phyloP scores from a whole-genome alignment of 30 jellyfish, hydroid and myxozoan genomes.

The Nemopilema nomurai region DNA sequence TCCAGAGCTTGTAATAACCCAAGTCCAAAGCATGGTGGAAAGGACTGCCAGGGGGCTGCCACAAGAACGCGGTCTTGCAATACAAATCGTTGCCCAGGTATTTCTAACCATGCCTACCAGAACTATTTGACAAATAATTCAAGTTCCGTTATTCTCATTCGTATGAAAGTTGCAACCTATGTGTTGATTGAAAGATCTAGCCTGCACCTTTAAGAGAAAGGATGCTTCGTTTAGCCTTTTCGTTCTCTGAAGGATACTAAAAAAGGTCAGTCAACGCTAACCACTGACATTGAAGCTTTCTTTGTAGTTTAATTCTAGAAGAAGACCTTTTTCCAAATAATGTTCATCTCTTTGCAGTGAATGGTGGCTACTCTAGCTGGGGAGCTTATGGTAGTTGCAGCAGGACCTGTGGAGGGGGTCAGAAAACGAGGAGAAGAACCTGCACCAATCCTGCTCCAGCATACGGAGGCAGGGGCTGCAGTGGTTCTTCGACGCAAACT shows the following conservation, averaged over 20 bases:
- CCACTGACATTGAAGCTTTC: not conserved
- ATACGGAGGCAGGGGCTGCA: conserved; percentile 52
- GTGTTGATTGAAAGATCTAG: no score
- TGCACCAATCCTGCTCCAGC: conserved; percentile 57
- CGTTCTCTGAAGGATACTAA: no score
- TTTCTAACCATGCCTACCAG: no score
- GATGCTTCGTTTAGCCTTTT: no score
- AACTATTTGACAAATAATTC: not conserved
- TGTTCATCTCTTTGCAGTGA: conserved; percentile 64
- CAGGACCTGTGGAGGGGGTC: conserved; percentile 70
- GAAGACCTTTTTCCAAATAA: no score
- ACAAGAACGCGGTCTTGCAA: conserved; percentile 48
- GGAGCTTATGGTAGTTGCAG: conserved; percentile 44
- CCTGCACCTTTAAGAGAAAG: no score
- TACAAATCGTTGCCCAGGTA: conserved; percentile 70
- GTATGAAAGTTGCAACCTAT: not conserved
- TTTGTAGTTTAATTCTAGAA: no score
- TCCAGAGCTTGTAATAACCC: conserved; percentile 80
- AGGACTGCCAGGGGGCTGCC: conserved; percentile 63
- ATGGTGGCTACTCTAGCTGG: conserved; percentile 70
- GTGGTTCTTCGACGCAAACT: conserved; percentile 19
- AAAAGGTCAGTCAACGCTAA: not conserved
- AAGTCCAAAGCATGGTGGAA: conserved; percentile 75
- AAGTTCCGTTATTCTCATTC: not conserved
- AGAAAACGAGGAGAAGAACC: conserved; percentile 31